Conservation (phyloP, 1,140 invertebrate genomes). For the Drosophila seguyi region DNA sequence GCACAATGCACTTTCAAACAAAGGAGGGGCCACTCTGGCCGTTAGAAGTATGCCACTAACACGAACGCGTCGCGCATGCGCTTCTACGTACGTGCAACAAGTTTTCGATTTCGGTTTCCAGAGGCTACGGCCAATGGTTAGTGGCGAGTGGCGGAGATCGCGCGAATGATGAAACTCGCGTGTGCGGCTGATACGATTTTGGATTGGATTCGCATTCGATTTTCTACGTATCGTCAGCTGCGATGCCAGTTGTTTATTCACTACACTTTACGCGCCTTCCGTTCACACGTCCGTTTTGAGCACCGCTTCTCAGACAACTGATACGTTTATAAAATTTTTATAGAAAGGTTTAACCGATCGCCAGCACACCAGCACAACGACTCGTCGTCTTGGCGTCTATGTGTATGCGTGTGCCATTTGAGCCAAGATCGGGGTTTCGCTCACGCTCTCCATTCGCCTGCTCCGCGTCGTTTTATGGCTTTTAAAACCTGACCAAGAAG, state of each 20-base stretch:
- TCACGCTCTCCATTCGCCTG: slow-evolving; percentile 31
- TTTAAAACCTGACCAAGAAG: slow-evolving; percentile 26
- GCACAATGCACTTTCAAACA: slow-evolving; percentile 55
- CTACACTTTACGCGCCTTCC: slow-evolving; percentile 47
- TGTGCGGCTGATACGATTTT: slow-evolving; percentile 14
- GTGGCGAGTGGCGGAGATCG: slow-evolving; percentile 2
- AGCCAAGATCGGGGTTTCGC: slow-evolving; percentile 54
- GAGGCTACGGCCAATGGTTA: background rate
- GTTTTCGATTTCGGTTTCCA: slow-evolving; percentile 28
- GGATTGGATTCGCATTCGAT: slow-evolving; percentile 24
- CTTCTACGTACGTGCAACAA: slow-evolving; percentile 46
- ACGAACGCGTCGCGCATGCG: slow-evolving; percentile 60
- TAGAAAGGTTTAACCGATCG: slow-evolving; percentile 76
- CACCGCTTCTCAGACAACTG: slow-evolving; percentile 84
- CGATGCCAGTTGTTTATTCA: slow-evolving; percentile 8
- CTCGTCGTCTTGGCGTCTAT: slow-evolving; percentile 18
- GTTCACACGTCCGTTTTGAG: slow-evolving; percentile 78
- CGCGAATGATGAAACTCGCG: slow-evolving; percentile 17
- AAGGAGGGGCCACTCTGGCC: slow-evolving; percentile 56
- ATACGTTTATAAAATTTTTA: slow-evolving; percentile 82
- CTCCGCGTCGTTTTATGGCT: slow-evolving; percentile 1
- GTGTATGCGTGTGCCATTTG: slow-evolving; percentile 53
- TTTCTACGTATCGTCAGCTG: slow-evolving; percentile 37
- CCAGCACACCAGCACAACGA: slow-evolving; percentile 32
- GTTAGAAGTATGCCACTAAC: slow-evolving; percentile 60